Evolutionary conservation across 2,113 vertebrate genomes (phyloP).

Genomic region (Eudyptes chrysolophus): DNA sequence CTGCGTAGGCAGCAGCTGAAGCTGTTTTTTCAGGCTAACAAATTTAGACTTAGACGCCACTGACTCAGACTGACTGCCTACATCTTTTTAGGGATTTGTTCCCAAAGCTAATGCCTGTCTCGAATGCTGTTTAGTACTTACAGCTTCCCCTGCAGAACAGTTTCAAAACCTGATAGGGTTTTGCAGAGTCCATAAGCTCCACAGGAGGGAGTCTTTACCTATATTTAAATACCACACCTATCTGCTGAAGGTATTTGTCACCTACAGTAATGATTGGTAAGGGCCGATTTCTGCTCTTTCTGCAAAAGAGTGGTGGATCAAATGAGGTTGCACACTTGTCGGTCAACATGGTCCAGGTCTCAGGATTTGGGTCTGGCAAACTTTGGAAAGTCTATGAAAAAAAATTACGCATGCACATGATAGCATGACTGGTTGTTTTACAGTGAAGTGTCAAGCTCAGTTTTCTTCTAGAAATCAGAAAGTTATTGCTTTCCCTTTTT

Average conservation of each 20-base stretch:
- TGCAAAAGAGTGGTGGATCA: neutral
- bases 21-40: neutral
- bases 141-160: neutral
- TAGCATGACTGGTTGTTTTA: neutral
- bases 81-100: neutral
- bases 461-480: neutral
- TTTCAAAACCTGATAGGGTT: neutral
- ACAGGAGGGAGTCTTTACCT: conserved; percentile 61
- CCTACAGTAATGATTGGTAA: neutral
- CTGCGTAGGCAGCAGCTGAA: neutral
- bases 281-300: neutral
- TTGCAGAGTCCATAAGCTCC: conserved; percentile 25
- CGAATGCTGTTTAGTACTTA: neutral
- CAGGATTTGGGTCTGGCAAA: neutral
- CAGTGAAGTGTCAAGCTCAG: neutral
- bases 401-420: neutral
- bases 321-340: neutral
- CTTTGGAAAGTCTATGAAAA: neutral
- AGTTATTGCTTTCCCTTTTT: neutral
- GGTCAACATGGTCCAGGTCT: neutral
- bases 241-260: neutral
- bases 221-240: neutral
- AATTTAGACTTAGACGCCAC: neutral
- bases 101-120: neutral
- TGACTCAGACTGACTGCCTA: neutral